phyloP scores from a whole-genome alignment of 2,888 invertebrate species.

The Drosophila birchii region DNA sequence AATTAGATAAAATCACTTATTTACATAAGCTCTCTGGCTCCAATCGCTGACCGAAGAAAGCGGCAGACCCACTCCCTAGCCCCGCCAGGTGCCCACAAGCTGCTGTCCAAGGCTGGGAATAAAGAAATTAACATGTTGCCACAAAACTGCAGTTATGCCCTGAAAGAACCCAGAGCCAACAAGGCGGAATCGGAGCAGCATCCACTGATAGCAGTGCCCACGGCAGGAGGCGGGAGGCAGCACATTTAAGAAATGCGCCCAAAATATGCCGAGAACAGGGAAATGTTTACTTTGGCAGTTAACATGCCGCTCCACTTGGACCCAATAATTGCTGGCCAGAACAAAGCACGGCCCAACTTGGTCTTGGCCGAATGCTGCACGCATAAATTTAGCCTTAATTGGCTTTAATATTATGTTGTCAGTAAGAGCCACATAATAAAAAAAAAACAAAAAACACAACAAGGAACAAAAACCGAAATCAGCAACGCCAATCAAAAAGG shows the following conservation, averaged over 20 bases:
- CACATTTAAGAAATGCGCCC: conserved; percentile 67
- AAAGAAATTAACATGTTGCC: conserved; percentile 77
- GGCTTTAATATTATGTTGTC: conserved; percentile 81
- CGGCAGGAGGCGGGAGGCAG: conserved; percentile 25
- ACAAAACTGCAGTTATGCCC: conserved; percentile 72
- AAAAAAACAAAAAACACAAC: conserved; percentile 60
- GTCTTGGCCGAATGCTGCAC: conserved; percentile 68
- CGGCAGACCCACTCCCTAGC: not conserved
- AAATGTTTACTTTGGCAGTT: conserved; percentile 77
- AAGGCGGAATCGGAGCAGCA: conserved; percentile 35
- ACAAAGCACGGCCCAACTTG: conserved; percentile 47
- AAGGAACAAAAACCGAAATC: conserved; percentile 61
- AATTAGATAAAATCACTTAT: conserved; percentile 29
- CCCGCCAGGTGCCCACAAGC: conserved; percentile 6
- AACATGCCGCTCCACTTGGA: conserved; percentile 63
- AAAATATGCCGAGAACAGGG: conserved; percentile 71
- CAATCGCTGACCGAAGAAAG: conserved; percentile 27
- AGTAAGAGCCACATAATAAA: conserved; percentile 48
- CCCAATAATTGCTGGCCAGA: conserved; percentile 60
- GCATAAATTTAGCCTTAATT: conserved; percentile 81
- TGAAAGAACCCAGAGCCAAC: conserved; percentile 46
- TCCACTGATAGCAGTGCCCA: conserved; percentile 38
- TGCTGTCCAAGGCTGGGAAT: conserved; percentile 48
- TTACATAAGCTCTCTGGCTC: conserved; percentile 8
- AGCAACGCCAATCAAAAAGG: conserved; percentile 75